Base-by-base conservation (phyloP, 2,888 invertebrate genomes). In the Keiferia lycopersicella region DNA sequence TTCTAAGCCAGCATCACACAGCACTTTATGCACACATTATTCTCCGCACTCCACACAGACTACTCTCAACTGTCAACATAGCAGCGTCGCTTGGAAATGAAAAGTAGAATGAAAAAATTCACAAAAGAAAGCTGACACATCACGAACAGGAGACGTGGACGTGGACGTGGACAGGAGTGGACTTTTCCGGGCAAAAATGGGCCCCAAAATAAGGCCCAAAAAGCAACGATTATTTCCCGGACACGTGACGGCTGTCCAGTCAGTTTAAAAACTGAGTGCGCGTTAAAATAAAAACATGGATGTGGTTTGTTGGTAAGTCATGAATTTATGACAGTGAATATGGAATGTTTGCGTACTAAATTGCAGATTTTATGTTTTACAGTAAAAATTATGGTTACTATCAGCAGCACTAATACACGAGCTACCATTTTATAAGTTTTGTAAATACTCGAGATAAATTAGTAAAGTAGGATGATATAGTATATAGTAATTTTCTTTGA, bases 101-200 rank as follows among this genome's bases (percentile, higher is more conserved):
- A 56, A 56, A 56, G 56, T 56, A 34, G 30, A 56, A 56, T 56
- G 30, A 56, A 56, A 56, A 56, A 30, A 34, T 56, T 56, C 56
- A 56, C 30, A 56, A 56, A 56, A 56, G 56, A 56, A 56, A 56
- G 16, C 56, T 56, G 30, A 56, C 56, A 56, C 56, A 56, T 56
- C 56, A 56, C 30, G 30, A 56, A 22, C 56, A 26, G 56, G 56
- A 56, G 56, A 56, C 53, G 53, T 14, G 53, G 34, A 56, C 56
- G 26, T 26, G 56, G 56, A 30, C 56, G 22, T 12, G 34, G 56
- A 30, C 56, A 14, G 2, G 34, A 56, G n/a, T 56, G 56, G 56
- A 56, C 56, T 56, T 56, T 56, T 56, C 30, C 30, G 56, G 56
- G 56, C 22, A 56, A 56, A 56, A 56, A 56, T 56, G 56, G 56